These are phyloP conservation scores for Merluccius polli DNA, from an alignment of 2,797 vertebrate genomes.

Conservation along the genomic window DNA sequence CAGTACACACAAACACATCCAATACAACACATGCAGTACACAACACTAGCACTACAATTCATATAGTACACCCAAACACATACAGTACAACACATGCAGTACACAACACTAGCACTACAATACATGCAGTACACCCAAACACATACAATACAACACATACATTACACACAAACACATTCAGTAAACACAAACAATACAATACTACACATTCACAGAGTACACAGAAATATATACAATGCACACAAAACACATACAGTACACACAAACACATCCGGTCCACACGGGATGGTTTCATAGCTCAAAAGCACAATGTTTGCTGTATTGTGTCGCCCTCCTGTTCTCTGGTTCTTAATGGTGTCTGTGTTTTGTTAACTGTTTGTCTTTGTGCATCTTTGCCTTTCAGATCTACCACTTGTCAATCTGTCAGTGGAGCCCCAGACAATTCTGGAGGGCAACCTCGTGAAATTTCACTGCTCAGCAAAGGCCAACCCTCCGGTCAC, in stretches of 20 bases:
- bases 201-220: not conserved
- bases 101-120: too few species aligned
- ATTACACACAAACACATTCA: not conserved
- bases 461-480: constrained; percentile 94
- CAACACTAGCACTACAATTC: too few species aligned
- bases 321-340: not conserved
- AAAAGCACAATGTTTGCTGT: constrained; percentile 28
- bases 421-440: constrained; percentile 95
- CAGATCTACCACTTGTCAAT: constrained; percentile 94
- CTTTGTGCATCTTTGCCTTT: constrained; percentile 40
- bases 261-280: not conserved
- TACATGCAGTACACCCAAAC: too few species aligned
- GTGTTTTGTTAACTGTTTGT: constrained; percentile 42
- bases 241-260: too few species aligned
- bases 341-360: constrained; percentile 16
- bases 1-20: too few species aligned
- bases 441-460: constrained; percentile 88
- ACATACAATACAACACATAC: too few species aligned
- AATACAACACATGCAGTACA: too few species aligned
- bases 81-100: too few species aligned
- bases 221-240: not conserved
- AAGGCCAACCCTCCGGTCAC: constrained; percentile 97
- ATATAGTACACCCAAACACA: too few species aligned
- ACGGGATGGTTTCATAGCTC: not conserved
- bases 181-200: not conserved